Percentiles rank a stretch among this genome's conserved stretches.
These are phyloP conservation scores for Sternarchorhynchus goeldii DNA, from an alignment of 2,797 vertebrate species.

Conservation along the genomic window DNA sequence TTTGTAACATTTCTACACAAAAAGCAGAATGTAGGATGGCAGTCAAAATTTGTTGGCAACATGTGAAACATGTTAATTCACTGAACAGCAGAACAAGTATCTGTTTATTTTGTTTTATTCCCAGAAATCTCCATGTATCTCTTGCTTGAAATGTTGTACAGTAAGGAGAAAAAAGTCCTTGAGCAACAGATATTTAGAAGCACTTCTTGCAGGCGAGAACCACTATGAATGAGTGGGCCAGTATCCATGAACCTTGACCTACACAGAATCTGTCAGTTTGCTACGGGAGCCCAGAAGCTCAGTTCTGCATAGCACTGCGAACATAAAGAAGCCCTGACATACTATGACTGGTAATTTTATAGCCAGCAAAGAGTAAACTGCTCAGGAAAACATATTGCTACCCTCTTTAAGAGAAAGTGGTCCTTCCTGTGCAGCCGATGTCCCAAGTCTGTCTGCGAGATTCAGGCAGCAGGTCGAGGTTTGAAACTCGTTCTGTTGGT, in stretches of 20 bases:
- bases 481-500: background rate
- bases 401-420: conserved; percentile 7
- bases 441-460: background rate
- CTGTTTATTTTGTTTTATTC: too few species aligned
- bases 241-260: conserved; percentile 10
- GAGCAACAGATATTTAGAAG: too few species aligned
- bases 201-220: background rate
- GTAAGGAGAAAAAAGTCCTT: too few species aligned
- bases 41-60: too few species aligned
- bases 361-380: conserved; percentile 17
- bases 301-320: conserved; percentile 1
- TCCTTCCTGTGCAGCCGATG: conserved; percentile 15
- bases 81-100: too few species aligned
- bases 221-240: background rate
- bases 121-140: too few species aligned
- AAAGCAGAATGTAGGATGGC: too few species aligned
- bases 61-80: too few species aligned
- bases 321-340: background rate
- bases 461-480: conserved; percentile 11
- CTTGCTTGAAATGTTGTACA: too few species aligned
- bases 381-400: conserved; percentile 6
- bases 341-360: conserved; percentile 27
- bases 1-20: too few species aligned
- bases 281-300: background rate
- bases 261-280: conserved; percentile 2